Evolutionary conservation across 2,797 vertebrate species (phyloP), one percentile per base, ranked within the genome.

Genomic region (Labeo calbasu): DNA sequence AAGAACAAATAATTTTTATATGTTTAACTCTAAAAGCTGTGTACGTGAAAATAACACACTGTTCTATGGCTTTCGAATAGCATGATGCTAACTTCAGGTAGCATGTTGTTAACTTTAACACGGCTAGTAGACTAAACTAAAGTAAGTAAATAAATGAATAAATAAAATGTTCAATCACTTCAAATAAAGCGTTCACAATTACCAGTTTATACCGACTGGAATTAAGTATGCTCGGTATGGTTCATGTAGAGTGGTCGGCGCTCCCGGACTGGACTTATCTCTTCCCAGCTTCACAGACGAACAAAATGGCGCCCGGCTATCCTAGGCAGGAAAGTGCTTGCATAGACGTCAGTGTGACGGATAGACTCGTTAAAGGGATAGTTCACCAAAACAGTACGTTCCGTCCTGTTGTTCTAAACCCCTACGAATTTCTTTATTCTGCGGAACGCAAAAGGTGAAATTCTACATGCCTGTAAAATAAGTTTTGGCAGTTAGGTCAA

Each of bases 131-230:
- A 17, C 3, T 43, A 46, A 28, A 77, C n/a, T n/a, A 14, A 57
- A 57, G 13, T 48, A 57, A 25, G 19, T 48, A 21, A 53, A 32
- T 28, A 5, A 66, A 79, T n/a, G 0, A 50, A n/a, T 66, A 36
- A 21, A 65, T 57, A 23, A 68, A 57, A 59, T 28, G 51, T 23
- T 78, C 1, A 78, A 17, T 57, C 32, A 77, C 32, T 70, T 70
- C 23, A 71, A 70, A 71, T 71, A 70, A 84, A 84, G 40, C 76
- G 53, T 61, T 61, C 3, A 71, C 65, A 79, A 85, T 85, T 80
- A 85, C 77, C 84, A 76, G 70, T 55, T 75, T 73, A 66, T 75
- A 85, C 69, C 70, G 79, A 81, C 43, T 81, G 70, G 59, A 85
- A 68, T 46, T 46, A 77, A 75, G 50, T 48, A 36, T 55, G 63